These are phyloP conservation scores for Thaumatotibia leucotreta DNA, from an alignment of 1,140 invertebrate genomes.

Conservation along the genomic window DNA sequence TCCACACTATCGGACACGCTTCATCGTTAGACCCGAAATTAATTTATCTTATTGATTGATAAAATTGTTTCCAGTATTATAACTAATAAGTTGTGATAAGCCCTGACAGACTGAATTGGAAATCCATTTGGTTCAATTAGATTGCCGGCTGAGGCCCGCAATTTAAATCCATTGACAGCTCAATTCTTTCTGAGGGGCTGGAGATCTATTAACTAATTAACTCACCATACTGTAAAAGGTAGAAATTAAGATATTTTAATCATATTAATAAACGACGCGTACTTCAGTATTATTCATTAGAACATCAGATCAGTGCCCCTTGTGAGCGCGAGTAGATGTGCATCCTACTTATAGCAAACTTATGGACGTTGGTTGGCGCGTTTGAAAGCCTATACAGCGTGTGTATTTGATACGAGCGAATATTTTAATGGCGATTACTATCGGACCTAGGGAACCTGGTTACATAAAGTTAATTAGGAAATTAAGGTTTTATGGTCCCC, in stretches of 20 bases:
- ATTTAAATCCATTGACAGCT: constrained; percentile 58
- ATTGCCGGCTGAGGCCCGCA: constrained; percentile 45
- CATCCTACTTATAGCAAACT: no score
- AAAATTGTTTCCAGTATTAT: constrained; percentile 8
- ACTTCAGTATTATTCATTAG: no score
- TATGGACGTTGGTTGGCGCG: no score
- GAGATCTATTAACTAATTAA: constrained; percentile 56
- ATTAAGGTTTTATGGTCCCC: no score
- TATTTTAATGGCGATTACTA: no score
- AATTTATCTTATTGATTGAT: background rate
- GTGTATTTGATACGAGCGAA: no score
- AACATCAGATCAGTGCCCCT: no score
- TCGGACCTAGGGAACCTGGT: no score
- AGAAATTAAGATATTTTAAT: constrained; percentile 15
- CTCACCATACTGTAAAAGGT: constrained; percentile 15
- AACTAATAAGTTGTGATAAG: constrained; percentile 22
- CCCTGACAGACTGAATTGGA: constrained; percentile 33
- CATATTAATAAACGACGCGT: no score
- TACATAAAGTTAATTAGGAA: no score
- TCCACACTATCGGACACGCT: background rate
- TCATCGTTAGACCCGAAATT: background rate
- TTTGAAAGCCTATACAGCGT: no score
- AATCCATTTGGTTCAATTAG: constrained; percentile 47
- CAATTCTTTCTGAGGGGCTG: constrained; percentile 37
- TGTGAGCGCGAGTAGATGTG: no score